These are phyloP conservation scores for Drosophila busckii DNA, from an alignment of 1,140 invertebrate species.

Conservation along the genomic window DNA sequence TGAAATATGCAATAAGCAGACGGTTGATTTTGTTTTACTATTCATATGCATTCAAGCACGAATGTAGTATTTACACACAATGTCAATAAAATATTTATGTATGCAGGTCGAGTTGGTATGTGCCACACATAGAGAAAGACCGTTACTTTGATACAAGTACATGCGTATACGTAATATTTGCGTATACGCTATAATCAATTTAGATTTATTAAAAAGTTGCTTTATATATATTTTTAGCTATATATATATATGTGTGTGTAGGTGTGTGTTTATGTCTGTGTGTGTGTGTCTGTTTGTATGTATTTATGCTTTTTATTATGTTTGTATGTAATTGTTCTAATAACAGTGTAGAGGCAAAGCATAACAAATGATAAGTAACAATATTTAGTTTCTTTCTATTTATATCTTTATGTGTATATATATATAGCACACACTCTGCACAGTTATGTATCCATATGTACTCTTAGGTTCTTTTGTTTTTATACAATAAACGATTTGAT, in stretches of 20 bases:
- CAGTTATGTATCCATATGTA: constrained; percentile 10
- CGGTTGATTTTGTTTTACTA: too few species aligned
- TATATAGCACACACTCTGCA: constrained; percentile 25
- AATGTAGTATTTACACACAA: too few species aligned
- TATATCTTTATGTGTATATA: constrained; percentile 32
- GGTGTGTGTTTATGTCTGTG: constrained; percentile 10
- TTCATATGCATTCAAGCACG: too few species aligned
- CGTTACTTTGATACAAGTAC: too few species aligned
- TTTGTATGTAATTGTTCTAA: constrained; percentile 76
- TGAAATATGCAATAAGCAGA: too few species aligned
- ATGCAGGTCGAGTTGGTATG: too few species aligned
- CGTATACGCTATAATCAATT: too few species aligned
- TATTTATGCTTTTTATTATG: constrained; percentile 53
- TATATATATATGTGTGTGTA: constrained; percentile 5
- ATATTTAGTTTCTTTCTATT: constrained; percentile 19
- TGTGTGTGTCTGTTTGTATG: constrained; percentile 11
- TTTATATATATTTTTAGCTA: neutral
- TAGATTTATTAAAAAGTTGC: too few species aligned
- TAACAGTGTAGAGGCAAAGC: constrained; percentile 69
- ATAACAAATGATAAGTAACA: constrained; percentile 70
- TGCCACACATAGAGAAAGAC: too few species aligned
- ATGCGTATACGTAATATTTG: constrained; percentile 15
- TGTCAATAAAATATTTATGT: too few species aligned
- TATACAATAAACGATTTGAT: too few species aligned
- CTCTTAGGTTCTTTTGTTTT: constrained; percentile 3